Base-by-base conservation (phyloP, 2,888 invertebrate species). In the Macrosiphum euphorbiae region DNA sequence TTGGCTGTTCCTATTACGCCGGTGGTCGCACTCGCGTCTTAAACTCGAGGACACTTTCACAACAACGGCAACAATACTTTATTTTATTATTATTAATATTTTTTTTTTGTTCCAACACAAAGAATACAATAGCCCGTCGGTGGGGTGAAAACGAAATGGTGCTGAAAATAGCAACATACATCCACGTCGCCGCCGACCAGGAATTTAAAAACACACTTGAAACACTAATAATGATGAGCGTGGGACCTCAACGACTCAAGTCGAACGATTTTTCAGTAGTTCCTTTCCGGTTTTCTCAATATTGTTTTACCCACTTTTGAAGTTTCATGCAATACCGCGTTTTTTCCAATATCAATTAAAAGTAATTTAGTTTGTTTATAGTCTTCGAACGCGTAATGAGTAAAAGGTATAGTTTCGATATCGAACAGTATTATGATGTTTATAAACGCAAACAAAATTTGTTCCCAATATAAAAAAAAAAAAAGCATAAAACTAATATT, bases 381-480 rank as follows among this genome's bases (percentile, higher is more conserved):
- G 84, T 84, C 52, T 47, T 52, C 13, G 50, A n/a, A 35, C 52
- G 88, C 26, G 35, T 52, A 78, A 16, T 47, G 61, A 91, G 84
- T 67, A 47, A 28, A 86, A 28, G 47, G 28, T 86, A 47, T 47
- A 87, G 61, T 78, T 90, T 90, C 28, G 13, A 90, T 11, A 35
- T 55, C 24, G 55, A 88, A 41, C 41, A 47, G n/a, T 28, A 28
- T 90, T 10, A 78, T 58, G 5, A 61, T 90, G n/a, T 90, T 67
- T 52, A n/a, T 61, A 10, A 90, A 10, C n/a, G 61, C 47, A 28
- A 85, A 55, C n/a, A 35, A 91, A 50, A 78, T 90, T 52, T 20
- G 85, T 85, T 91, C 20, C 58, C n/a, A 28, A 91, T 91, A 78
- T 35, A 84, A 90, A 90, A 90, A 90, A 90, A 90, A 16, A 55